A percentile compares a stretch with the other conserved stretches of the same genome.
phyloP scores from a whole-genome alignment of 2,888 invertebrate genomes.

The Epinotia demarniana region DNA sequence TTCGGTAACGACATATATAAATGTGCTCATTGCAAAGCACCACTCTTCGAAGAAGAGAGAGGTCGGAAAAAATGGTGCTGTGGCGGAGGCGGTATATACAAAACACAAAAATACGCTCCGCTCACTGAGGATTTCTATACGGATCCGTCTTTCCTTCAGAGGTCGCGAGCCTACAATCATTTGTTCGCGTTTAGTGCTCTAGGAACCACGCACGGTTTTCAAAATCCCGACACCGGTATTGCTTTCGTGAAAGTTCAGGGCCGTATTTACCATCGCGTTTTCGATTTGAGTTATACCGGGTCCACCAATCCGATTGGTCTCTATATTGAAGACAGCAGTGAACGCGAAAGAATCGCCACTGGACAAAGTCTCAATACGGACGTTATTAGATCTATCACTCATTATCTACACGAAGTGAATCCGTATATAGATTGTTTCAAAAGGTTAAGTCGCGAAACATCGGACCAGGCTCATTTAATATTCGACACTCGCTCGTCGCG shows the following conservation, averaged over 20 bases:
- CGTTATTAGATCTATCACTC: not conserved
- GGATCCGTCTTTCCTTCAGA: not conserved
- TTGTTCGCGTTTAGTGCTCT: slow-evolving; percentile 11
- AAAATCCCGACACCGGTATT: slow-evolving; percentile 9
- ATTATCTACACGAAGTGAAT: not conserved
- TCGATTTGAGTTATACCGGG: slow-evolving; percentile 11
- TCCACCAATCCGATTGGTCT: slow-evolving; percentile 9
- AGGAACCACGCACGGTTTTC: slow-evolving; percentile 1
- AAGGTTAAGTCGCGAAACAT: not conserved
- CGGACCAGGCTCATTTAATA: slow-evolving; percentile 10
- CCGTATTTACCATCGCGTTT: slow-evolving; percentile 14
- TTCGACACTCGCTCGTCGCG: slow-evolving; percentile 9
- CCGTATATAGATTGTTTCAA: not conserved
- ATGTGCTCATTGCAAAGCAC: too few relatives aligned
- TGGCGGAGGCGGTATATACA: slow-evolving; percentile 1
- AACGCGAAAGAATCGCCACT: not conserved
- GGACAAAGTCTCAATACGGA: slow-evolving; percentile 1
- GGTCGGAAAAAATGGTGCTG: not conserved
- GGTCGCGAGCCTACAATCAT: slow-evolving; percentile 8
- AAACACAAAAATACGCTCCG: not conserved
- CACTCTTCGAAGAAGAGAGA: too few relatives aligned
- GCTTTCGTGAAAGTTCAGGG: slow-evolving; percentile 8
- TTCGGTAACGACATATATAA: not conserved
- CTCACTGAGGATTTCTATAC: slow-evolving; percentile 8
- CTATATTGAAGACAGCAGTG: slow-evolving; percentile 1